These are phyloP conservation scores for Vanessa cardui DNA, from an alignment of 2,888 invertebrate genomes.

Conservation along the genomic window DNA sequence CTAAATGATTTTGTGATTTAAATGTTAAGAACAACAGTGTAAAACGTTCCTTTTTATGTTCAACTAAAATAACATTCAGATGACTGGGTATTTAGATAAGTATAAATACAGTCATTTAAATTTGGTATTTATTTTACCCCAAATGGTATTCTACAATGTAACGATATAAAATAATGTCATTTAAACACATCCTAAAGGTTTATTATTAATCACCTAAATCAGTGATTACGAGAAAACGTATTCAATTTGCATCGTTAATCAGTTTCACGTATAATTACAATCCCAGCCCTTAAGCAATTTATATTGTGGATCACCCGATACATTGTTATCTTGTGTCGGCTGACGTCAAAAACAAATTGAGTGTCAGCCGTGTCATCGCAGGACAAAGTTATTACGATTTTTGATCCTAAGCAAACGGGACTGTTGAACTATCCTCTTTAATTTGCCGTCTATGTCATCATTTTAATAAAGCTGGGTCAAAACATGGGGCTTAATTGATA, in stretches of 20 bases:
- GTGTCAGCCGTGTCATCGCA: constrained; percentile 56
- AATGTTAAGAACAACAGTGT: too few relatives aligned
- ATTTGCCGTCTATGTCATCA: constrained; percentile 14
- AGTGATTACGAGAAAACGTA: too few relatives aligned
- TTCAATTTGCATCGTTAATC: neutral
- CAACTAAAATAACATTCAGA: too few relatives aligned
- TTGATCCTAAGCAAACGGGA: constrained; percentile 48
- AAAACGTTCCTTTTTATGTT: too few relatives aligned
- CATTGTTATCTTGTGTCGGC: constrained; percentile 44
- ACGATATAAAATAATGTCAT: too few relatives aligned
- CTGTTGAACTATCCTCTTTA: constrained; percentile 19
- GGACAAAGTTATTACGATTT: constrained; percentile 57
- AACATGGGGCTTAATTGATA: neutral
- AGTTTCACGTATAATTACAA: constrained; percentile 38
- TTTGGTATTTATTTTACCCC: too few relatives aligned
- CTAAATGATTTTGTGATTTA: too few relatives aligned
- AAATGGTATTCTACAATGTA: too few relatives aligned
- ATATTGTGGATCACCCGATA: constrained; percentile 42
- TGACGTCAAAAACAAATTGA: constrained; percentile 60
- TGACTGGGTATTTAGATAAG: too few relatives aligned
- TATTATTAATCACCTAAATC: too few relatives aligned
- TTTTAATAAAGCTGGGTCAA: neutral
- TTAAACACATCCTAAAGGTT: too few relatives aligned
- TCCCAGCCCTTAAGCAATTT: constrained; percentile 39
- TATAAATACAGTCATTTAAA: neutral